phyloP scores from a whole-genome alignment of 2,113 vertebrate species.

The Tenrec ecaudatus region DNA sequence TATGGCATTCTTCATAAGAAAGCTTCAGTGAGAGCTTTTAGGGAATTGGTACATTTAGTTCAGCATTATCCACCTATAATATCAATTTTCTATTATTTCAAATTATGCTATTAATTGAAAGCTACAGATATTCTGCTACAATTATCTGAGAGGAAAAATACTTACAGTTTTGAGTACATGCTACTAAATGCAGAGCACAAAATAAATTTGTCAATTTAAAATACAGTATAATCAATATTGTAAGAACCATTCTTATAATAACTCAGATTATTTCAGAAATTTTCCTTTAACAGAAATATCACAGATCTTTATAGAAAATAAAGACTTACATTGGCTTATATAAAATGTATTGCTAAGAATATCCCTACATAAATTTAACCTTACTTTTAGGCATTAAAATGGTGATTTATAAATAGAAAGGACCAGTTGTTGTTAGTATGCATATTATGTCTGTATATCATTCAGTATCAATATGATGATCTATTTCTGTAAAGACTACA shows the following conservation, averaged over 20 bases:
- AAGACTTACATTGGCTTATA: background rate
- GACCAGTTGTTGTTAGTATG: background rate
- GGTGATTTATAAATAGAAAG: background rate
- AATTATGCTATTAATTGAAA: conserved; percentile 62
- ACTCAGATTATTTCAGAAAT: background rate
- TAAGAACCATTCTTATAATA: background rate
- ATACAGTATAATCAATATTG: background rate
- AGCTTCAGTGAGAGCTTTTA: conserved; percentile 46
- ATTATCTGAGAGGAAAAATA: conserved; percentile 43
- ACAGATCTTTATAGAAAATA: conserved; percentile 12
- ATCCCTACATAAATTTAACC: background rate
- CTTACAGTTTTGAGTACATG: conserved; percentile 35
- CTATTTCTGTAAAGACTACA: background rate
- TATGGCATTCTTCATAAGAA: conserved; percentile 48
- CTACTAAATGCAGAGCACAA: background rate
- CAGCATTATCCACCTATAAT: conserved; percentile 19
- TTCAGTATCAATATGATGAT: no score
- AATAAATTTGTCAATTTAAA: conserved; percentile 17
- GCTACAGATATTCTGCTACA: conserved; percentile 37
- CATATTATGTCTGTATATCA: no score
- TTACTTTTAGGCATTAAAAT: background rate
- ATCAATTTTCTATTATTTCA: conserved; percentile 56
- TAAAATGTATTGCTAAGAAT: background rate
- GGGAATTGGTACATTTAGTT: conserved; percentile 55
- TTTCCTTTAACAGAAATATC: background rate